Conservation (phyloP, 2,797 vertebrate genomes). For the Enteromius viviparus region DNA sequence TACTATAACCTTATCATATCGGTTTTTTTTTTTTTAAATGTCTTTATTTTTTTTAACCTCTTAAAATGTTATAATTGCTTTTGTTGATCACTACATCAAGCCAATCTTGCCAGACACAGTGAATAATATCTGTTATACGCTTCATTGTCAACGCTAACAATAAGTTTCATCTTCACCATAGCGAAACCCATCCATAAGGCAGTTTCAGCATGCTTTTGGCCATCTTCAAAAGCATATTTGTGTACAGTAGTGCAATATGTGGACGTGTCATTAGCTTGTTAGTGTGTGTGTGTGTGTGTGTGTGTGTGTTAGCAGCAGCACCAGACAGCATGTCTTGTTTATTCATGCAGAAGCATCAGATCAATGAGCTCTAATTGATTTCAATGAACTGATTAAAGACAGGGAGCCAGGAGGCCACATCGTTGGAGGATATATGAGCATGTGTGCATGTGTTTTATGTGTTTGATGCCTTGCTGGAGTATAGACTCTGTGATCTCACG, state of each 20-base stretch:
- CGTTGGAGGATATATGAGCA: conserved; percentile 45
- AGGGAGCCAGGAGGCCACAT: conserved; percentile 50
- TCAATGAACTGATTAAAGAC: conserved; percentile 57
- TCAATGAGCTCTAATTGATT: conserved; percentile 65
- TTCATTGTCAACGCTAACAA: not conserved
- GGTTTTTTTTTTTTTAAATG: not conserved
- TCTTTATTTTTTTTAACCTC: not conserved
- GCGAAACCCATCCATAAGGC: not conserved
- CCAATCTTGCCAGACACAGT: not conserved
- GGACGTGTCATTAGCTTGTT: not conserved
- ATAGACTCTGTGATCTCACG: conserved; percentile 41
- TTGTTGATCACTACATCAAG: not conserved
- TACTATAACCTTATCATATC: not conserved
- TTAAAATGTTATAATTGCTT: not conserved
- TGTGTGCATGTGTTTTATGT: conserved; percentile 40
- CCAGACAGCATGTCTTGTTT: conserved; percentile 43
- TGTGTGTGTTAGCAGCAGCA: conserved; percentile 41
- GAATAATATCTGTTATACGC: not conserved
- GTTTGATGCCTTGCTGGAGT: conserved; percentile 31
- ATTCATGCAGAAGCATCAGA: conserved; percentile 54
- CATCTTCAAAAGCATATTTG: not conserved
- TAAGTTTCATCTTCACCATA: not conserved
- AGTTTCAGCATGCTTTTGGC: not conserved
- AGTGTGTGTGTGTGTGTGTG: conserved; percentile 2
- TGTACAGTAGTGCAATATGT: not conserved